These are phyloP conservation scores for Chrysopilus asiliformis DNA, from an alignment of 2,888 invertebrate genomes.

Conservation along the genomic window DNA sequence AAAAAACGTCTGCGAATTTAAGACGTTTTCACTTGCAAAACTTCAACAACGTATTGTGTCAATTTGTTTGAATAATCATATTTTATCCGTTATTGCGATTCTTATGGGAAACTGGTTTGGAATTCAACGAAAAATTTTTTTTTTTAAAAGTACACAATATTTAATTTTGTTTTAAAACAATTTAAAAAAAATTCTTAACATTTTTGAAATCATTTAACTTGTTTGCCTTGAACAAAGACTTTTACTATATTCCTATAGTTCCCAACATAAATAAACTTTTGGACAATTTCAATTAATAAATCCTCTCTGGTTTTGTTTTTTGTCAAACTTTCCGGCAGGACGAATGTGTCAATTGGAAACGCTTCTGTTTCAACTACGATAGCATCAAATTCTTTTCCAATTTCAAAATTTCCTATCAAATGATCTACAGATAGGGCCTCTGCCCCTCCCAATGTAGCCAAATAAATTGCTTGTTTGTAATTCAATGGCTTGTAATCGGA, in stretches of 20 bases:
- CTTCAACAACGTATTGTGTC: too few relatives aligned
- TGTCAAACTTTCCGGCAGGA: conserved; percentile 18
- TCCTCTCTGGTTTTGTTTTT: conserved; percentile 28
- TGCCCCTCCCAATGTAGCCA: conserved; percentile 81
- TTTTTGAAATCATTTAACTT: conserved; percentile 34
- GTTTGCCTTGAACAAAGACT: conserved; percentile 61
- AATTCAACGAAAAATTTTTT: too few relatives aligned
- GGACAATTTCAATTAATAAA: conserved; percentile 46
- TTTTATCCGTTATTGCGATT: too few relatives aligned
- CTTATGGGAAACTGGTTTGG: too few relatives aligned
- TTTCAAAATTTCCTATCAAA: conserved; percentile 62
- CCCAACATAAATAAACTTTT: conserved; percentile 65
- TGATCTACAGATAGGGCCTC: conserved; percentile 62
- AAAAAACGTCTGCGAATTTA: too few relatives aligned
- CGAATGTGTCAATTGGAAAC: conserved; percentile 41
- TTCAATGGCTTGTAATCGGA: conserved; percentile 39
- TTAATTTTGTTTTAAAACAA: too few relatives aligned
- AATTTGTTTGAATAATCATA: too few relatives aligned
- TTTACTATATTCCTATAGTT: conserved; percentile 69
- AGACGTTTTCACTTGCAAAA: too few relatives aligned
- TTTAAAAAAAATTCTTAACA: too few relatives aligned
- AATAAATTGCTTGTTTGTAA: conserved; percentile 64
- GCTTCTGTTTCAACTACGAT: conserved; percentile 55
- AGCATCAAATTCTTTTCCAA: conserved; percentile 81
- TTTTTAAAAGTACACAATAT: too few relatives aligned